Evolutionary conservation across 2,797 vertebrate species (phyloP).

Genomic region (Allobates femoralis): DNA sequence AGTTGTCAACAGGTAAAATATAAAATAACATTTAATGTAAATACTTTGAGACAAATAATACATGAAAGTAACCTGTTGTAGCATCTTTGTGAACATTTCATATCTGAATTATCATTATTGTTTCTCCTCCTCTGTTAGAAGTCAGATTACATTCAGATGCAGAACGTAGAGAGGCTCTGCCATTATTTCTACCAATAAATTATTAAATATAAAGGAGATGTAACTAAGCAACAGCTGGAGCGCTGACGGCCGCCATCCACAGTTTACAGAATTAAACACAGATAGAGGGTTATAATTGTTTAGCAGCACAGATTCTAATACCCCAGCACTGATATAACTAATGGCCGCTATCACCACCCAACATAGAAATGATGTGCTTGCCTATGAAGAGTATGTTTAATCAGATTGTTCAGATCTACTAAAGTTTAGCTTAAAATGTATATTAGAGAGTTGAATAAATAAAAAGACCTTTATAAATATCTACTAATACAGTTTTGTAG

Average conservation of each 20-base stretch:
- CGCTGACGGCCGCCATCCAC: not conserved
- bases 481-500: not conserved
- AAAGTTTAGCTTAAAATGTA: not conserved
- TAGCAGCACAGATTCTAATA: not conserved
- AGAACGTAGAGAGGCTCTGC: not conserved
- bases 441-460: not conserved
- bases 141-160: constrained; percentile 28
- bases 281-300: not conserved
- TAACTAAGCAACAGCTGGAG: constrained; percentile 51
- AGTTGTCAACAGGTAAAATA: not conserved
- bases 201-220: constrained; percentile 35
- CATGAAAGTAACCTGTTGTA: not conserved
- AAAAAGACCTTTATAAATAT: not conserved
- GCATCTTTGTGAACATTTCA: constrained; percentile 2
- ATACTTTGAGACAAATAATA: not conserved
- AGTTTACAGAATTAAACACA: constrained; percentile 13
- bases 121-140: not conserved
- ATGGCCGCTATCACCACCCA: not conserved
- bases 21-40: not conserved
- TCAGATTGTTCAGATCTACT: not conserved
- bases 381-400: not conserved
- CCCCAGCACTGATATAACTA: not conserved
- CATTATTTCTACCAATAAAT: constrained; percentile 39
- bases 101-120: constrained; percentile 4
- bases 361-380: not conserved